Evolutionary conservation across 2,888 invertebrate genomes (phyloP), one percentile per base, ranked within the genome.

Genomic region (Cantharis rufa): DNA sequence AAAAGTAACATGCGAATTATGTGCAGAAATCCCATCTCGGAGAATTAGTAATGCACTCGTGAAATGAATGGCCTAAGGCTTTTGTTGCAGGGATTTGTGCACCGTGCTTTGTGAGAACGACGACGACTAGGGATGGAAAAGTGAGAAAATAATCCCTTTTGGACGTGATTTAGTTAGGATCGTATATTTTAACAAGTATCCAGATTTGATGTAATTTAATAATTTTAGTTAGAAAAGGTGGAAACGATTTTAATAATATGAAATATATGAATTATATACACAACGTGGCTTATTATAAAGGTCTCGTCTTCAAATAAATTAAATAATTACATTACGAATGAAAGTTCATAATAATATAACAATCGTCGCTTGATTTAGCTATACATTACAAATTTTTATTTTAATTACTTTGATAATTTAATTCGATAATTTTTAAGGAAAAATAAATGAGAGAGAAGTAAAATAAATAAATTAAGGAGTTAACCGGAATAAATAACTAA

Each of bases 111-210:
- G 68, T 68, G 28, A n/a, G 28, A 32, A 32, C 70, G 61, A 18
- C 70, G 61, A 18, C 48, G 48, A 48, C 48, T 48, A 15, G 15
- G 61, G 21, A 18, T 15, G 11, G 61, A 32, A 70, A 70, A 62
- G 61, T 70, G 70, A 24, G 70, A 70, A 70, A 70, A 32, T 69
- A 69, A 70, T 70, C 24, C 62, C 24, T 70, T 13, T 10, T 48
- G 18, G 61, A 70, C 70, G 70, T 70, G 70, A 70, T 70, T 70
- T 70, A 27, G 62, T 70, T 70, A 10, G 15, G 62, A 15, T 62
- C 62, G 15, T 15, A 16, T 61, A 70, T 62, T 70, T 70, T 70
- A 70, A 61, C 62, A 27, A 24, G 21, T 32, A 15, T 15, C 15
- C 18, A 48, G 27, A n/a, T 21, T 27, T 62, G 18, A 62, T 24